phyloP scores from a whole-genome alignment of 2,113 vertebrate species.

The Narcine bancroftii region DNA sequence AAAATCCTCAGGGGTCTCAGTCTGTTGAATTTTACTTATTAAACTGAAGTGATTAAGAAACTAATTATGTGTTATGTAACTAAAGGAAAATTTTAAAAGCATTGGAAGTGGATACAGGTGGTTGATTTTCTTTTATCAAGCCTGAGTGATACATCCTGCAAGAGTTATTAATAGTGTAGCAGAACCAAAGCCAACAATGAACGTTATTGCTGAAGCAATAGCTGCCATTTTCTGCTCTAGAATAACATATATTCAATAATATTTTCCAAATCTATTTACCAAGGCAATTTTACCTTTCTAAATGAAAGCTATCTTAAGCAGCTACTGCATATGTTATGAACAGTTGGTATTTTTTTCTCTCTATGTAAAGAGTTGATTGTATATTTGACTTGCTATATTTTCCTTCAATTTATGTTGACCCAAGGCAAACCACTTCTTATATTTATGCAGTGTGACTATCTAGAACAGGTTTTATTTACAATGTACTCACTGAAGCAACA shows the following conservation, averaged over 20 bases:
- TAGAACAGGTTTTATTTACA: not conserved
- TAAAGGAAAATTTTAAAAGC: not conserved
- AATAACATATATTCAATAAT: not conserved
- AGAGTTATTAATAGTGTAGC: not conserved
- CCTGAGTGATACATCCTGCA: not conserved
- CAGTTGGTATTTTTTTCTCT: constrained; percentile 3
- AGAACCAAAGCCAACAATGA: not conserved
- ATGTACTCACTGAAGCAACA: too few relatives aligned
- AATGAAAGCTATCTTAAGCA: not conserved
- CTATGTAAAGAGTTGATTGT: not conserved
- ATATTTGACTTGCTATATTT: not conserved
- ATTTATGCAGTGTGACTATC: not conserved
- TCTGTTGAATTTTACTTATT: not conserved
- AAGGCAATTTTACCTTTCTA: not conserved
- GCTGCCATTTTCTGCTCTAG: not conserved
- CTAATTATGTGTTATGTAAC: not conserved
- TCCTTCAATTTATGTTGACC: not conserved
- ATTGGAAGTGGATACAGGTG: not conserved
- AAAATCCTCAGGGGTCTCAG: not conserved
- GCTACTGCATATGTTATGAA: not conserved
- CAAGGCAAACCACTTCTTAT: not conserved
- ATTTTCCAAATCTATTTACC: not conserved
- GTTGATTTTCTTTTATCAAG: not conserved
- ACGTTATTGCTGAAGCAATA: not conserved
- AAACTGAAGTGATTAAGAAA: not conserved